Evolutionary conservation across 2,113 vertebrate species (phyloP).

Genomic region (Daphoenositta chrysoptera): DNA sequence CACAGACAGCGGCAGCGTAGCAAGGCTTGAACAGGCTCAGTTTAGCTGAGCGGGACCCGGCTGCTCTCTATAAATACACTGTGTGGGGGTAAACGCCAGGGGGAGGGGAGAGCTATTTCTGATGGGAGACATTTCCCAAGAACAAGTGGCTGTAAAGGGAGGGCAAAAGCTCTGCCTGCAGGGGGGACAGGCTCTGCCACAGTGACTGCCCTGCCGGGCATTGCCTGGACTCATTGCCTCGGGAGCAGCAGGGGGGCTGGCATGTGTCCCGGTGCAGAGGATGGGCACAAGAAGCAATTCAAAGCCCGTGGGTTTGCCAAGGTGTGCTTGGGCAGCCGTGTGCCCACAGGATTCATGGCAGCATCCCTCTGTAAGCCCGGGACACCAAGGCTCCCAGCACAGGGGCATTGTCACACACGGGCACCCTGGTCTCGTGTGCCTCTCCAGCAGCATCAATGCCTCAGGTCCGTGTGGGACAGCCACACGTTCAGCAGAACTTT

Average conservation of each 20-base stretch:
- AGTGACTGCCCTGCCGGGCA: fast-evolving
- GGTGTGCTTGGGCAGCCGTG: not conserved
- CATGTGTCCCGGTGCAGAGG: fast-evolving
- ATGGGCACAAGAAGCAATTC: fast-evolving
- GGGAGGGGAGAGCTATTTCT: not conserved
- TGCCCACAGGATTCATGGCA: not conserved
- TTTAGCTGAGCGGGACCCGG: not conserved
- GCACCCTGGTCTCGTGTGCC: fast-evolving
- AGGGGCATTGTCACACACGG: fast-evolving
- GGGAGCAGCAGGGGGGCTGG: not conserved
- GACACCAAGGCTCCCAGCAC: fast-evolving
- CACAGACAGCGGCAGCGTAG: fast-evolving
- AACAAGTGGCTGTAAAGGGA: not conserved
- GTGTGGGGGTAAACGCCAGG: not conserved
- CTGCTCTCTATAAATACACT: not conserved
- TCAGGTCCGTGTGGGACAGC: fast-evolving
- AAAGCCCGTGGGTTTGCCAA: fast-evolving
- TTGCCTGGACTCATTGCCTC: fast-evolving
- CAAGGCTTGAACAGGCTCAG: not conserved
- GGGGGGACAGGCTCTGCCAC: not conserved
- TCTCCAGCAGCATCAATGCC: not conserved
- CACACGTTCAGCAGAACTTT: fast-evolving
- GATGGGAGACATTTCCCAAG: not conserved
- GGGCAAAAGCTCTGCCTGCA: not conserved
- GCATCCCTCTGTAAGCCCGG: not conserved